Conservation (phyloP, 2,113 vertebrate species). For the Anolis carolinensis region DNA sequence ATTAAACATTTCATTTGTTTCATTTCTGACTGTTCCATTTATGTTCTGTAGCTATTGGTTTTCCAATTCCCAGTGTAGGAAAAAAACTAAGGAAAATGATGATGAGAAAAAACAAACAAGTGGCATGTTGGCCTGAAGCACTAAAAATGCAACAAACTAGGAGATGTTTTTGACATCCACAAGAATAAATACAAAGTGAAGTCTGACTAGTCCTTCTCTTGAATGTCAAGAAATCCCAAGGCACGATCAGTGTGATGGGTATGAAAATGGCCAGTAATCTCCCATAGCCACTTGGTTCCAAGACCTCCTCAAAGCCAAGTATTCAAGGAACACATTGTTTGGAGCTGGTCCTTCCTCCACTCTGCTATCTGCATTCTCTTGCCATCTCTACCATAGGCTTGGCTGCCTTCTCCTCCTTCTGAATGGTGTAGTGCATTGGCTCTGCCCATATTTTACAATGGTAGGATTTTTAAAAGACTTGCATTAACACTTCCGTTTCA, state of each 20-base stretch:
- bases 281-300: no score
- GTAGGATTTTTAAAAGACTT: not conserved
- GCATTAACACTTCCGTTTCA: not conserved
- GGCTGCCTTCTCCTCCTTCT: not conserved
- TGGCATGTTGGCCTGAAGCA: not conserved
- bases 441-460: not conserved
- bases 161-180: not conserved
- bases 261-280: no score
- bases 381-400: not conserved
- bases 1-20: not conserved
- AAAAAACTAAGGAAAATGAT: not conserved
- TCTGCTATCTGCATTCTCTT: no score
- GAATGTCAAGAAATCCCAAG: no score
- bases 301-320: no score
- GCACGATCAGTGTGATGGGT: no score
- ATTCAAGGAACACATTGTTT: no score
- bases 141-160: not conserved
- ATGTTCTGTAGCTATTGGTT: not conserved
- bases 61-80: not conserved
- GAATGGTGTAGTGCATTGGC: no score
- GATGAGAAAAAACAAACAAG: not conserved
- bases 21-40: not conserved
- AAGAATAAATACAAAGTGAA: not conserved
- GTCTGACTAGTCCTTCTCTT: no score
- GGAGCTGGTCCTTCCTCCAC: no score